Base-by-base conservation (phyloP, 1,140 invertebrate species). In the Drosophila lowei region DNA sequence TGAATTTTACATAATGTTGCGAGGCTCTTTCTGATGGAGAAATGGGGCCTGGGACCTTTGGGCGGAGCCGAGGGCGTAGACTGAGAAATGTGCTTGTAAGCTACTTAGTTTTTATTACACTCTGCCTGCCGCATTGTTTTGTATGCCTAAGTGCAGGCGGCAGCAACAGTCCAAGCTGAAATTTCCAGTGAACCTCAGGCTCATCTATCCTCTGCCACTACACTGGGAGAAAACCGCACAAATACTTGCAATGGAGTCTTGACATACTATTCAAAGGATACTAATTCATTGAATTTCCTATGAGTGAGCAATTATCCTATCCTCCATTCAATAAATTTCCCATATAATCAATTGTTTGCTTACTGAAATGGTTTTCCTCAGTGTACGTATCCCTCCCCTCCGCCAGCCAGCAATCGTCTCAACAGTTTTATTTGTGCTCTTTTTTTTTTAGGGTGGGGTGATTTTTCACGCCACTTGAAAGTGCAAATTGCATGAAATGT, bases 71-170 rank as follows among this genome's bases (percentile, higher is more conserved):
- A 9, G 2, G 28, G 9, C 34, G 34, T 9, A 3, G 11, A 13
- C 59, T 44, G 43, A 68, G 79, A 58, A 84, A 70, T 79, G 80
- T 68, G 83, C 83, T 86, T 72, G 81, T 86, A 88, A 86, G 81
- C 81, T 86, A 86, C 81, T 86, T 86, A 86, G 77, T 86, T 86
- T 86, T 86, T 86, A 86, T 86, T 86, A 86, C 83, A 88, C 83
- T 83, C 60, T 72, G 83, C 74, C 60, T 72, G 83, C 70, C 83
- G 81, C 77, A 86, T 88, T 81, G 83, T 86, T 86, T 88, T 88
- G 76, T 68, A 84, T 84, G 79, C 53, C 28, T 65, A 50, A 75
- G 52, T 78, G 70, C 76, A 62, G 70, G 34, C 46, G 13, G 16
- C 41, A 72, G 66, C 46, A 16, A n/a, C 41, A 72, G 66, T 68